Base-by-base conservation (phyloP, 2,888 invertebrate species). In the Standfussiana lucernea region DNA sequence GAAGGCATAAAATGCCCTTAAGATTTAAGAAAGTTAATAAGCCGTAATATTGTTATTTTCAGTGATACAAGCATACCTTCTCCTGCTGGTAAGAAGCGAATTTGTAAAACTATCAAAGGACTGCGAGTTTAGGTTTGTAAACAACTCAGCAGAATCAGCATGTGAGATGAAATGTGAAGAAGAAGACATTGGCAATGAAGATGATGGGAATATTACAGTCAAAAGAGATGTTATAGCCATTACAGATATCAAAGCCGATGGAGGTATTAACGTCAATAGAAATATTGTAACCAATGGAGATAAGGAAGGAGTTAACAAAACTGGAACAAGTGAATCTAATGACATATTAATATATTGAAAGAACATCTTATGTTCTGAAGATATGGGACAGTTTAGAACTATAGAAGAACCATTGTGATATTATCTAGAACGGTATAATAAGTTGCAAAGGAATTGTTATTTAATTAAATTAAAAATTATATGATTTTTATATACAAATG, bases 41-140 rank as follows among this genome's bases (percentile, higher is more conserved):
- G 11, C 28, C 0, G 0, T 21, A 53, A 2, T 28, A 6, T 72
- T 42, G 11, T 61, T 18, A 35, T 65, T 87, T 87, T 66, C 86
- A 90, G 89, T 75, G 0, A 18, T 89, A 7, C 83, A 88, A 56
- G 28, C 73, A 21, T 89, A 89, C 69, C 21, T 86, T 1, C 67
- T 86, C 7, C 40, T 89, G 10, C 71, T 89, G 4, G 53, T 86
- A 4, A 82, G 86, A 42, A 88, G 84, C 68, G 87, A 89, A 56
- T 69, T 87, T 10, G 32, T 69, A 15, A 89, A 88, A 68, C 74
- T 84, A 1, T 59, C 50, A 35, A 81, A 47, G 0, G 62, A 62
- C 10, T 66, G 64, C 40, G 50, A 79, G 37, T 87, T 87, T 18
- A 66, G 68, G n/a, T 87, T 84, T 42, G 66, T 73, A 13, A 88